Base-by-base conservation (phyloP, 2,797 vertebrate genomes). In the Poeciliopsis turneri region DNA sequence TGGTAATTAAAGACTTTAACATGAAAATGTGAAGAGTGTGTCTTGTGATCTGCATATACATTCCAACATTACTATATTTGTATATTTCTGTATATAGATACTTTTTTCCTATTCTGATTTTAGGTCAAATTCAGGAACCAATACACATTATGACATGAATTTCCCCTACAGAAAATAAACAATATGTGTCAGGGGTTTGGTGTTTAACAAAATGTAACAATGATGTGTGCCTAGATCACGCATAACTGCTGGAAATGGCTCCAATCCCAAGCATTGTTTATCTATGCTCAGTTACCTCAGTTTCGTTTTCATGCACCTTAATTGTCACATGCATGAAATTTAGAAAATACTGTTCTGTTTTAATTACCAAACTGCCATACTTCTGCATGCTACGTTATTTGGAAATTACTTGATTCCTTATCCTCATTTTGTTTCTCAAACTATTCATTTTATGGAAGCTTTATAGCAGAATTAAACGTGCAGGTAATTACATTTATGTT, bases 391-490 rank as follows among this genome's bases (percentile, higher is more conserved):
- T 70, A 55, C 46, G 11, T 74, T 66, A 15, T 15, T 72, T 36
- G 23, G 53, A 33, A 2, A 6, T 25, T 7, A n/a, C 59, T 45
- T 64, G 23, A 53, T 72, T 72, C 28, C 23, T 5, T 53, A 13
- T 2, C 9, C 49, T 61, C 1, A n/a, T 76, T 76, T 41, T 41
- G 49, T 70, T 18, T 49, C 23, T 66, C 20, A 79, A 70, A 47
- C 20, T 75, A 33, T 75, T 78, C 72, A 49, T 83, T 86, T 84
- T 74, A 81, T 82, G 61, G 28, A 78, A 53, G 6, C 20, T 39
- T 39, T 39, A 5, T 39, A 39, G 36, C 36, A 39, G 5, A 39
- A 39, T 39, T 39, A 39, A 39, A 39, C 5, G 36, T 39, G 36
- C 36, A 5, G 36, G 5, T 39, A 39, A 39, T 39, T 39, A 5